These are phyloP conservation scores for Cheilosia soror DNA, from an alignment of 2,888 invertebrate genomes.

Conservation along the genomic window DNA sequence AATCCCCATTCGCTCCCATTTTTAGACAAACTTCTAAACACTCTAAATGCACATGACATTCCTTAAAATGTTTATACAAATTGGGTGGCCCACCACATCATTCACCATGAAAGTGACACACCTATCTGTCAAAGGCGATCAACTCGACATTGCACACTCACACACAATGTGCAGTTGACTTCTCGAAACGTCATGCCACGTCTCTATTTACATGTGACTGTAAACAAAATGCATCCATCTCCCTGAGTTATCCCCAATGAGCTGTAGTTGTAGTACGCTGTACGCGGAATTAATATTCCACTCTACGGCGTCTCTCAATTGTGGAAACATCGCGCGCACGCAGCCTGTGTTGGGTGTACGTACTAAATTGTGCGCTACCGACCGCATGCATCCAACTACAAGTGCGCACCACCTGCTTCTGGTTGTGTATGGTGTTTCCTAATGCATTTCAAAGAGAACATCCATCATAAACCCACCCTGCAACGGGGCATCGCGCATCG, in stretches of 20 bases:
- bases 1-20: neutral
- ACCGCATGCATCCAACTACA: slow-evolving; percentile 51
- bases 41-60: slow-evolving; percentile 22
- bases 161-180: slow-evolving; percentile 8
- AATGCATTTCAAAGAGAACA: slow-evolving; percentile 72
- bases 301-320: slow-evolving; percentile 38
- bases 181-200: slow-evolving; percentile 42
- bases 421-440: slow-evolving; percentile 33
- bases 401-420: slow-evolving; percentile 72
- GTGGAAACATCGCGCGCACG: slow-evolving; percentile 26
- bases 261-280: neutral
- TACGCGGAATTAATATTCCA: slow-evolving; percentile 53
- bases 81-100: slow-evolving; percentile 74
- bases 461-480: slow-evolving; percentile 72
- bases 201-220: slow-evolving; percentile 29
- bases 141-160: slow-evolving; percentile 31
- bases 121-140: slow-evolving; percentile 70
- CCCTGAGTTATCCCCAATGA: neutral
- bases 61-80: slow-evolving; percentile 33
- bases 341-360: slow-evolving; percentile 29
- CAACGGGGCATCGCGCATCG: neutral
- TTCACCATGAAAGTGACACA: slow-evolving; percentile 69
- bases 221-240: slow-evolving; percentile 49
- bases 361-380: slow-evolving; percentile 57
- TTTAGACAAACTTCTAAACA: slow-evolving; percentile 11